These are phyloP conservation scores for Dromococcyx pavoninus DNA, from an alignment of 2,797 vertebrate species.

Conservation along the genomic window DNA sequence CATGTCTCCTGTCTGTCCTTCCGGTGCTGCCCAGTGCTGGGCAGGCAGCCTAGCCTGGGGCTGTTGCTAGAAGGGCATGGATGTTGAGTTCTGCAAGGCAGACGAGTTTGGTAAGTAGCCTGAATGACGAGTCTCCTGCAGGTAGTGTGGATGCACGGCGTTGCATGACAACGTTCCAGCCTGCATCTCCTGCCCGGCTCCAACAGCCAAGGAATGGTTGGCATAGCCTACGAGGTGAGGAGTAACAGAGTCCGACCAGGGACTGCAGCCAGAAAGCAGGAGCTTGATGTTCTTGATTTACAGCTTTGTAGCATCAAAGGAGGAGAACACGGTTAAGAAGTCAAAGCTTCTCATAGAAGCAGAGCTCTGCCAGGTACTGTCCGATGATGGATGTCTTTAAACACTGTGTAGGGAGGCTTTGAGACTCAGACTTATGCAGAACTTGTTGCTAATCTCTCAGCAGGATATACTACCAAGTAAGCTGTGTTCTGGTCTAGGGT, in stretches of 20 bases:
- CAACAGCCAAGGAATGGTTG: accelerated
- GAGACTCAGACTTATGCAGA: neutral
- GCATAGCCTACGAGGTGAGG: neutral
- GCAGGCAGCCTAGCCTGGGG: constrained; percentile 41
- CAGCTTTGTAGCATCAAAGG: constrained; percentile 31
- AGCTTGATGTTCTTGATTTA: constrained; percentile 2
- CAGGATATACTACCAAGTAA: neutral
- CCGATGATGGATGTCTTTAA: constrained; percentile 18
- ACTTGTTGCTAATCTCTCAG: constrained; percentile 21
- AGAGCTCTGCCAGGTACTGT: constrained; percentile 34
- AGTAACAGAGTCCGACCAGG: neutral
- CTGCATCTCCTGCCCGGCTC: neutral
- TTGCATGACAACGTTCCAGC: neutral
- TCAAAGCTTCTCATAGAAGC: neutral
- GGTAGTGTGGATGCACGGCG: neutral
- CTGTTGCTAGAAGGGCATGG: constrained; percentile 34
- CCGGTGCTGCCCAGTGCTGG: neutral
- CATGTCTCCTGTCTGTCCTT: neutral
- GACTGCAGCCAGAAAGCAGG: constrained; percentile 11
- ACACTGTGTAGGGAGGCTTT: neutral
- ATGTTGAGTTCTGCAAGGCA: constrained; percentile 38
- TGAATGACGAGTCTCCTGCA: neutral
- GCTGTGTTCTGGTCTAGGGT: constrained; percentile 17
- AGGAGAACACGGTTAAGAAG: neutral
- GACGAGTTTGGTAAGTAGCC: constrained; percentile 49